Base-by-base conservation (phyloP, 2,888 invertebrate species). In the Drosophila mercatorum region DNA sequence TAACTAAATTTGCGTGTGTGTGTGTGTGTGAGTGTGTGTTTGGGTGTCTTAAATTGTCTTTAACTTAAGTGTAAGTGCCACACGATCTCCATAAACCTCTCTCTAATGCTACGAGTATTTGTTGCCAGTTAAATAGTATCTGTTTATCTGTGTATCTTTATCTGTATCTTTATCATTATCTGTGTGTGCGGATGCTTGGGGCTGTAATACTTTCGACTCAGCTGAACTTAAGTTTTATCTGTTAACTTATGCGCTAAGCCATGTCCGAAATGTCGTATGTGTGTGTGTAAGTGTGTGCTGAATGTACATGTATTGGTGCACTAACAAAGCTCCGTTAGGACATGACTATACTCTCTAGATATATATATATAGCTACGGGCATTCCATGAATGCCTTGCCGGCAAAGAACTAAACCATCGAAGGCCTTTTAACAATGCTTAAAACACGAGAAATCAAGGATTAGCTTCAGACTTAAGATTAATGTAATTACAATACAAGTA, bases 21-120 rank as follows among this genome's bases (percentile, higher is more conserved):
- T 28, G 75, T 75, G 28, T 28, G 28, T 28, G 28, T 28, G 2
- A 0, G 28, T 28, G 4, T 49, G 40, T 10, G 17, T 49, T 10
- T 41, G 49, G 40, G 26, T 44, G 56, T 68, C 61, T 66, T 62
- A 60, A 73, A 53, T 73, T 68, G 80, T 75, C 62, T 79, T 79
- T 79, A 55, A 58, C 71, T 75, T 79, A 66, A 71, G 55, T 76
- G 53, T 68, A 75, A 49, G 59, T 62, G 53, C 67, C 69, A 58
- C 66, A 64, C 56, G 58, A 46, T 66, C 49, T 47, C 34, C 63
- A 43, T 68, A 60, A 55, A 60, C 59, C 62, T 65, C 59, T 61
- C 70, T 66, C 70, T 81, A 80, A 82, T 65, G 67, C 83, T 83
- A 83, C 88, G 83, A 83, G 83, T 83, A 83, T 83, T 83, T 68